Evolutionary conservation across 2,113 vertebrate genomes (phyloP).

Genomic region (Climacteris rufus): DNA sequence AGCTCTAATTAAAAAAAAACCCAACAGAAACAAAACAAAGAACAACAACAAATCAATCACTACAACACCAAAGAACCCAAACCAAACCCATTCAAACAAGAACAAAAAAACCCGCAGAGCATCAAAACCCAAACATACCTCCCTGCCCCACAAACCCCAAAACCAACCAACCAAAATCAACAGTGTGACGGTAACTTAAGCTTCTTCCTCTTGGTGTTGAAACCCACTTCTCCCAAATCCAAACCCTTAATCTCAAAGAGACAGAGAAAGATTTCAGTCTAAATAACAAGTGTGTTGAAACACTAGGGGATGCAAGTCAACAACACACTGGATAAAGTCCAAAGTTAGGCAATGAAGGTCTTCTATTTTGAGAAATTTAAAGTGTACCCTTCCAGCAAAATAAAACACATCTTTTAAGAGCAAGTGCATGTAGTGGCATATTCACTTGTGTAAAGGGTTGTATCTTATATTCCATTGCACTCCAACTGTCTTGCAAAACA

Average conservation of each 20-base stretch:
- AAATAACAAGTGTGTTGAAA: not conserved
- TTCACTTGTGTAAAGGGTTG: constrained; percentile 8
- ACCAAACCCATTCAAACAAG: not conserved
- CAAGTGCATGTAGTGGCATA: not conserved
- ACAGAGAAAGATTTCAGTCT: not conserved
- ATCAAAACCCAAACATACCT: rapidly evolving
- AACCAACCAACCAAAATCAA: not conserved
- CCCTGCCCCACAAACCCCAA: rapidly evolving
- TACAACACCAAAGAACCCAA: not conserved
- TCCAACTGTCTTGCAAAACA: not conserved
- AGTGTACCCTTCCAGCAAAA: not conserved
- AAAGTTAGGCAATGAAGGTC: not conserved
- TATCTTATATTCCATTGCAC: not conserved
- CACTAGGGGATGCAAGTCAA: not conserved
- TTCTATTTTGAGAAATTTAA: not conserved
- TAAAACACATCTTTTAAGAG: not conserved
- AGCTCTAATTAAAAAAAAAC: not conserved
- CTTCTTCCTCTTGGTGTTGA: not conserved
- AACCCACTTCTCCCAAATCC: not conserved
- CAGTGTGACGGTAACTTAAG: not conserved
- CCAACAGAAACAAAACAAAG: not conserved
- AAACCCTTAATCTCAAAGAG: not conserved
- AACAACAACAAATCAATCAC: not conserved
- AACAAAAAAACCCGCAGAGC: not conserved
- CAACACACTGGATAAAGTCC: not conserved